phyloP scores from a whole-genome alignment of 2,113 vertebrate genomes.

The Mirounga angustirostris region DNA sequence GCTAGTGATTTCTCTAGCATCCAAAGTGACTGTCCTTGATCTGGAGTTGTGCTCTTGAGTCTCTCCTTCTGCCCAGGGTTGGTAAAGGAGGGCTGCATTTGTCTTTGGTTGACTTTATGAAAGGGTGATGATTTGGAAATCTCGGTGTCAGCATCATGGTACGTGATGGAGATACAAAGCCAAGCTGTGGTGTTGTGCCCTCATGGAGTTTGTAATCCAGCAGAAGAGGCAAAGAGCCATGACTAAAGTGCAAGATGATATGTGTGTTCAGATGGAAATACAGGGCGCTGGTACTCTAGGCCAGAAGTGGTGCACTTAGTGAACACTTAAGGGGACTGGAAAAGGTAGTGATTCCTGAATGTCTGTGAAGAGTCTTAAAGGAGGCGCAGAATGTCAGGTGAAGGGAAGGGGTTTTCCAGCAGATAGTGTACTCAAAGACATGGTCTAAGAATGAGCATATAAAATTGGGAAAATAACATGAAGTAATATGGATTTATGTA shows the following conservation, averaged over 20 bases:
- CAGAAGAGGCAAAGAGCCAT: background rate
- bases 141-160: background rate
- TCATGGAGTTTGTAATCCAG: background rate
- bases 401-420: background rate
- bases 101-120: slow-evolving; percentile 43
- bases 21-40: slow-evolving; percentile 19
- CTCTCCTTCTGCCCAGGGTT: background rate
- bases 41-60: slow-evolving; percentile 65
- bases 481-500: slow-evolving; percentile 28
- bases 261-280: slow-evolving; percentile 9
- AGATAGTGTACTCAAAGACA: background rate
- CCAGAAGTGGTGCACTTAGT: background rate
- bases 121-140: slow-evolving; percentile 27
- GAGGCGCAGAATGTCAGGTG: background rate
- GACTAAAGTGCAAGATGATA: background rate
- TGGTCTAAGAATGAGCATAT: background rate
- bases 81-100: slow-evolving; percentile 19
- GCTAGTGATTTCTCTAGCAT: background rate
- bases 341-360: slow-evolving; percentile 45
- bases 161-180: slow-evolving; percentile 27
- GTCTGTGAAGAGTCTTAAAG: slow-evolving; percentile 33
- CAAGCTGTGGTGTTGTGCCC: background rate
- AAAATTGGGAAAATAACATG: slow-evolving; percentile 19
- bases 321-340: background rate
- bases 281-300: background rate